A percentile compares a stretch with the other conserved stretches of the same genome.
phyloP scores from a whole-genome alignment of 2,888 invertebrate genomes.

The Phyto melanocephala region DNA sequence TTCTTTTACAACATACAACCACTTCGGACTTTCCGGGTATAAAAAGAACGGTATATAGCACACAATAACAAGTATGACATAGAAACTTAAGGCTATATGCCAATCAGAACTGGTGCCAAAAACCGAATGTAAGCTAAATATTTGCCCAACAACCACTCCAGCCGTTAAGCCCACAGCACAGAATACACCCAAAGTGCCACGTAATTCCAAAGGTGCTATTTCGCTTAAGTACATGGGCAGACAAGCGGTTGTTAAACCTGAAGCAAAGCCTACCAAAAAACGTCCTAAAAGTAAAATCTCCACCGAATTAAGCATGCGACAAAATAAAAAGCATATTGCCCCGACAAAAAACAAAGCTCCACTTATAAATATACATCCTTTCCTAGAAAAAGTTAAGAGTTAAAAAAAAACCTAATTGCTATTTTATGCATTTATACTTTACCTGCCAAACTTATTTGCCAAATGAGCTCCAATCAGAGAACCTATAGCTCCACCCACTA shows the following conservation, averaged over 20 bases:
- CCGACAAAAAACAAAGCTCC: slow-evolving; percentile 84
- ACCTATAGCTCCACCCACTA: slow-evolving; percentile 91
- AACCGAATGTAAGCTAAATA: slow-evolving; percentile 74
- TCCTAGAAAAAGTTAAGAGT: slow-evolving; percentile 78
- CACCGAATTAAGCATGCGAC: slow-evolving; percentile 84
- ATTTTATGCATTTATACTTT: slow-evolving; percentile 16
- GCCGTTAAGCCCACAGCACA: slow-evolving; percentile 81
- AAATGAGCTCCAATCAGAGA: slow-evolving; percentile 88
- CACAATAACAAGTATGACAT: slow-evolving; percentile 84
- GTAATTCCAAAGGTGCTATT: slow-evolving; percentile 86
- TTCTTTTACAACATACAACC: slow-evolving; percentile 85
- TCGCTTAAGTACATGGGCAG: slow-evolving; percentile 95
- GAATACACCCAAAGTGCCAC: slow-evolving; percentile 89
- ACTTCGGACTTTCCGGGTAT: slow-evolving; percentile 94
- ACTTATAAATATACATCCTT: slow-evolving; percentile 85
- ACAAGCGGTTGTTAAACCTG: slow-evolving; percentile 90
- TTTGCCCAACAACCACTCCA: slow-evolving; percentile 77
- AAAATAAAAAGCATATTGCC: slow-evolving; percentile 84
- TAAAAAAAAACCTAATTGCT: not conserved
- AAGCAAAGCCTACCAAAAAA: slow-evolving; percentile 87
- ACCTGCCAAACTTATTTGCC: slow-evolving; percentile 87
- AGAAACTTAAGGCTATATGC: slow-evolving; percentile 87
- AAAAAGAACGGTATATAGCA: slow-evolving; percentile 83
- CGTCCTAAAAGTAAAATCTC: slow-evolving; percentile 89
- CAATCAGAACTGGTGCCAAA: slow-evolving; percentile 83